Base-by-base conservation (phyloP, 2,797 vertebrate genomes). In the Gymnothorax javanicus region DNA sequence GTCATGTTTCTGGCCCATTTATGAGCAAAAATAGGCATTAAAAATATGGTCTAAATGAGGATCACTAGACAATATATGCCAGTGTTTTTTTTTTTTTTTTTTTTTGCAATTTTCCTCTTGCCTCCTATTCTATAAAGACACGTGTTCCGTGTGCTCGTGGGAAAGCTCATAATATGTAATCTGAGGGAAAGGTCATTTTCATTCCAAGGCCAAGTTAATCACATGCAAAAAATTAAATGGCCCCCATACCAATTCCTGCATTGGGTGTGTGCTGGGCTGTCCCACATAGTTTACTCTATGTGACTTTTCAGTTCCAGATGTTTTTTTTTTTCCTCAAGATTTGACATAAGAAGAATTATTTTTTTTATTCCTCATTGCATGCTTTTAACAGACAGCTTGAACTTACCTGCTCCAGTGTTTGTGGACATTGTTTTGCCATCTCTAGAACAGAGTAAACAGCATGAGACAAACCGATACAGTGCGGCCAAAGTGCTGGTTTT, bases 371-470 rank as follows among this genome's bases (percentile, higher is more conserved):
- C 50, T 54, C 3, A 20, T 81, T 15, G 12, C 9, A 81, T 56
- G 25, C 15, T 81, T 81, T 54, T 20, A 20, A 54, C 20, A 54
- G 52, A 54, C 27, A 17, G 4, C 20, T 43, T 67, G 12, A 87
- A 93, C 95, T 57, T 92, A 96, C 96, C 95, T 71, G 89, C 88
- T 64, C 93, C 87, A 86, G 54, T 88, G 2, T 88, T 58, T 84
- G 86, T 88, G 71, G 58, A 60, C 69, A 58, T 75, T 15, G 23
- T 56, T 27, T 86, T 89, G 85, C 88, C 87, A n/a, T 57, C 43
- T 59, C 95, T 73, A 87, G 89, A 86, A 92, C 88, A 73, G 33
- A 84, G 81, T 1, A 85, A 54, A 77, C 5, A 90, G 1, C 73
- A 5, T 85, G 0, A 69, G 83, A 7, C 85, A 84, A 50, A 73